Percentiles rank a stretch among this genome's conserved stretches.
phyloP scores from a whole-genome alignment of 2,888 invertebrate species.

The Alloplasta piceator region DNA sequence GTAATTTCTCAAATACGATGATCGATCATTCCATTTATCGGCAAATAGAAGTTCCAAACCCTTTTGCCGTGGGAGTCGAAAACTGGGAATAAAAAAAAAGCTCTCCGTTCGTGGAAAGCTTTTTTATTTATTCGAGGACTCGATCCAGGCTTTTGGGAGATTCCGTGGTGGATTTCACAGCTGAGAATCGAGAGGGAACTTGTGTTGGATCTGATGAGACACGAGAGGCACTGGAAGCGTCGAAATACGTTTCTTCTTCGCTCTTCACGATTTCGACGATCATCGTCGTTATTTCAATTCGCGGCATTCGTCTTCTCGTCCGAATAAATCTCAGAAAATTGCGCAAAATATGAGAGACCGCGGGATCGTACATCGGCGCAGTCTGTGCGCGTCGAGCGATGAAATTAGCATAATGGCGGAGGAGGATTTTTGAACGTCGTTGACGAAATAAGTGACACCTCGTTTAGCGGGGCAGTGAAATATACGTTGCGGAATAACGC shows the following conservation, averaged over 20 bases:
- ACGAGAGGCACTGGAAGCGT: no score
- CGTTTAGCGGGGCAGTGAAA: slow-evolving; percentile 13
- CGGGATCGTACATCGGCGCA: neutral
- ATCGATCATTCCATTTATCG: no score
- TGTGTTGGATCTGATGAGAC: no score
- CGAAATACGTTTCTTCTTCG: neutral
- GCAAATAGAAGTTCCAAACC: no score
- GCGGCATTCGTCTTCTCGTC: slow-evolving; percentile 7
- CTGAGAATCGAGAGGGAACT: no score
- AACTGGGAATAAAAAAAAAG: no score
- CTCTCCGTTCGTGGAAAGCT: no score
- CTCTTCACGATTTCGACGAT: slow-evolving; percentile 14
- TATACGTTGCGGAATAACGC: neutral
- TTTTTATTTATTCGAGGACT: no score
- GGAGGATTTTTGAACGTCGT: slow-evolving; percentile 61
- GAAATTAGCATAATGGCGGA: slow-evolving; percentile 76
- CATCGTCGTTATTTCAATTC: slow-evolving; percentile 17
- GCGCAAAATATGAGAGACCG: slow-evolving; percentile 41
- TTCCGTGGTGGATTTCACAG: no score
- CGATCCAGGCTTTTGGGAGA: no score
- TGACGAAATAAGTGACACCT: slow-evolving; percentile 54
- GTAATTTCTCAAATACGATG: slow-evolving; percentile 12
- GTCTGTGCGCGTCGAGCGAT: neutral
- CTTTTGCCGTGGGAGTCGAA: no score
- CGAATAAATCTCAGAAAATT: slow-evolving; percentile 45